Evolutionary conservation across 2,888 invertebrate genomes (phyloP), one percentile per base, ranked within the genome.

Genomic region (Drosophila cognata): DNA sequence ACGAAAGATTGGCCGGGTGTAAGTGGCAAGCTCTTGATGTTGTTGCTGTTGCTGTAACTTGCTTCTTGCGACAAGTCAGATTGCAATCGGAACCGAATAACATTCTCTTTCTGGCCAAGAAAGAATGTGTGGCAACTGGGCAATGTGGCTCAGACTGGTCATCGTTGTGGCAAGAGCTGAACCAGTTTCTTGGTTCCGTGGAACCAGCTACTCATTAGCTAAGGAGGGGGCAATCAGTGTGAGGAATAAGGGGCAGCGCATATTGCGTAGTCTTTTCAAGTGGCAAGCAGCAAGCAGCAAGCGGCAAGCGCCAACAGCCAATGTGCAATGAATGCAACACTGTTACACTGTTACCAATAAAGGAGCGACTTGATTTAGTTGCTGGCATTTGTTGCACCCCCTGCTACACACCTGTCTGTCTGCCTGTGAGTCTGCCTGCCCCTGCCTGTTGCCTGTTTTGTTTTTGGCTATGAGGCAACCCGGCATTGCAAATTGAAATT

Each of bases 121-220:
- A 85, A 76, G 81, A 89, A 84, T 89, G 88, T 81, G 85, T 81
- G 85, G 89, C 85, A 86, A 86, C 72, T 71, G 77, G 56, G 41
- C 59, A 31, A 36, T 53, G 52, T 50, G 29, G 57, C 50, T 29
- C 46, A 41, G 51, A 57, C 57, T 31, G 57, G 57, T 43, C 53
- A 10, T 13, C 51, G 43, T 59, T 74, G 69, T 46, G 69, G 84
- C 76, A 71, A 46, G 52, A 48, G 59, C 58, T 72, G 89, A 86
- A 82, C 86, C 75, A 88, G 89, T 88, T 87, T 73, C 28, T 74
- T 63, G 88, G 89, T 86, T 87, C 89, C 88, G 86, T 89, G 85
- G 85, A 89, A 89, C 83, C 77, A 79, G 56, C 70, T 66, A 63
- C 81, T 82, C 71, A 88, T 85, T 82, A 75, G 71, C 74, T 31